Base-by-base conservation (phyloP, 1,140 invertebrate species). In the Chironomus striatipennis region DNA sequence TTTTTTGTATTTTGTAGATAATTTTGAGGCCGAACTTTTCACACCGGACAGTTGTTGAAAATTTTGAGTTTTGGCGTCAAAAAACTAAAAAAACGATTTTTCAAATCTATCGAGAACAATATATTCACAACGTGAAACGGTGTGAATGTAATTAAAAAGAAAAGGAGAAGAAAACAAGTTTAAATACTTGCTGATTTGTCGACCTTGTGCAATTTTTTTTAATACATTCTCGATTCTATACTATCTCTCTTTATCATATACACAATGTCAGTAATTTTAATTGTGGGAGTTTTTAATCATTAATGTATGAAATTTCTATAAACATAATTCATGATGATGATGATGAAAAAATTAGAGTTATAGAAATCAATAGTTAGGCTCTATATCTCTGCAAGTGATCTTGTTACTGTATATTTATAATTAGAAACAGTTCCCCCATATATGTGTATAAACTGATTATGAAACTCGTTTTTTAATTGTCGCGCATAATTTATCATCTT, bases 121-220 rank as follows among this genome's bases (percentile, higher is more conserved):
- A n/a, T n/a, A n/a, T n/a, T n/a, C n/a, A n/a, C n/a, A n/a, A n/a
- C n/a, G n/a, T n/a, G n/a, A n/a, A n/a, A n/a, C n/a, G n/a, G n/a
- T n/a, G n/a, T n/a, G n/a, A n/a, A n/a, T n/a, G n/a, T n/a, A n/a
- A n/a, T n/a, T n/a, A n/a, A 7, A 57, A n/a, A 57, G 47, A 57
- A 15, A 12, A 57, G n/a, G 47, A 57, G 12, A 57, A 15, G 12
- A 57, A 57, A 57, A 57, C 47, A n/a, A 57, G 47, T 57, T 57
- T 57, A 12, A 10, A 5, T n/a, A 57, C 12, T n/a, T 57, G 47
- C n/a, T 72, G 20, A 34, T 75, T n/a, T 74, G 64, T 74, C 43
- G n/a, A 57, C 24, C n/a, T 74, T 43, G 15, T 21, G 47, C 20
- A 73, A 12, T 65, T n/a, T 57, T 43, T 6, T 57, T 43, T 6